phyloP scores from a whole-genome alignment of 2,797 vertebrate genomes.

The Dipus sagitta region DNA sequence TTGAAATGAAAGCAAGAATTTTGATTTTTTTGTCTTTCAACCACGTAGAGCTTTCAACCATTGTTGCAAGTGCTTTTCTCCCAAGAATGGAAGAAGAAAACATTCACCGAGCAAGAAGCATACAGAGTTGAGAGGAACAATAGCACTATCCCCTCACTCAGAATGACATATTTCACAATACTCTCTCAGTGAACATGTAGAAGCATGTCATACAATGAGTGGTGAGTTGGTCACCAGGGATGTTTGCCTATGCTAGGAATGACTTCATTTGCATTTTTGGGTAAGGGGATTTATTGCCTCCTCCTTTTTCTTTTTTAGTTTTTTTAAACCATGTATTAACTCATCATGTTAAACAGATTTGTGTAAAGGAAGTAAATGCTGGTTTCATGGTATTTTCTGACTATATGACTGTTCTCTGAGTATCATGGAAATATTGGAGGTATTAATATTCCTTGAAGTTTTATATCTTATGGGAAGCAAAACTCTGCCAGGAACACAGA shows the following conservation, averaged over 20 bases:
- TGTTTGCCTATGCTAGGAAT: constrained; percentile 30
- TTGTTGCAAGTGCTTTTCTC: constrained; percentile 38
- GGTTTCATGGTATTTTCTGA: constrained; percentile 32
- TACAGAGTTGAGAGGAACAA: constrained; percentile 23
- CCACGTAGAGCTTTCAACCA: constrained; percentile 51
- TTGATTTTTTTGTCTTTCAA: not conserved
- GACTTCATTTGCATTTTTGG: constrained; percentile 51
- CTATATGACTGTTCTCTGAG: not conserved
- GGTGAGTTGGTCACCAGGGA: not conserved
- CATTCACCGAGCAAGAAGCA: constrained; percentile 10
- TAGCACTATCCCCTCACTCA: not conserved
- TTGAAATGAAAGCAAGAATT: constrained; percentile 55
- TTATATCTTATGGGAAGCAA: constrained; percentile 53
- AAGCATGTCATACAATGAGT: not conserved
- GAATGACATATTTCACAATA: constrained; percentile 38
- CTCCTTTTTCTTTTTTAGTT: not conserved
- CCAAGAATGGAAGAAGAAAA: constrained; percentile 77
- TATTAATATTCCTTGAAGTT: constrained; percentile 61
- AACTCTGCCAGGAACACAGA: constrained; percentile 59
- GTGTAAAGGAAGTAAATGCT: constrained; percentile 48
- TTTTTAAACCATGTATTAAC: not conserved
- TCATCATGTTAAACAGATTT: constrained; percentile 23
- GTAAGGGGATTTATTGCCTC: not conserved
- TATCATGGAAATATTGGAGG: constrained; percentile 35
- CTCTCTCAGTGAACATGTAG: constrained; percentile 21